These are phyloP conservation scores for Sus scrofa DNA, from an alignment of 2,113 vertebrate species.

Conservation along the genomic window DNA sequence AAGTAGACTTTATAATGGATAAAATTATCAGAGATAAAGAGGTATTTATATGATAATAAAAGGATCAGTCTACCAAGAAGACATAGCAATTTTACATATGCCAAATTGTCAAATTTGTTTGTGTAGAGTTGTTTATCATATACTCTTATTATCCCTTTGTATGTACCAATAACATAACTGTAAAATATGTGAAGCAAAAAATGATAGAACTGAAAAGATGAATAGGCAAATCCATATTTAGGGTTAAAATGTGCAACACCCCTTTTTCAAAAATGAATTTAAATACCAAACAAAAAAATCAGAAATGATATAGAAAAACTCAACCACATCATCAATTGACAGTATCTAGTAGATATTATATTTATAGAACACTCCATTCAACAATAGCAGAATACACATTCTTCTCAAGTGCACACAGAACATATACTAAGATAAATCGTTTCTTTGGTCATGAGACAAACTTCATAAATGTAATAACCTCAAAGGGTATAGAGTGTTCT, in stretches of 20 bases:
- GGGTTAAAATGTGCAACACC: background rate
- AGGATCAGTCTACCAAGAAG: background rate
- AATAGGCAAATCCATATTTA: background rate
- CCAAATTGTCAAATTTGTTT: no score
- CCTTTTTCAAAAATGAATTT: background rate
- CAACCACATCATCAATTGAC: background rate
- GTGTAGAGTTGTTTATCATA: no score
- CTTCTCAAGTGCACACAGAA: background rate
- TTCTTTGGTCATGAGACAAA: background rate
- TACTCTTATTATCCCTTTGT: no score
- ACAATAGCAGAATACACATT: background rate
- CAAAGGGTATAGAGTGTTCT: background rate
- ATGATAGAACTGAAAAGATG: background rate
- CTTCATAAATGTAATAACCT: background rate
- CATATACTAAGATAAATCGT: background rate
- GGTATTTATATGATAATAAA: background rate
- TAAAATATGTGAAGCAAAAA: background rate
- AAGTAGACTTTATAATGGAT: background rate
- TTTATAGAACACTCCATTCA: background rate
- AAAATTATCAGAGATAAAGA: background rate
- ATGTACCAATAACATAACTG: background rate
- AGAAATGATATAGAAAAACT: background rate
- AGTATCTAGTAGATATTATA: background rate
- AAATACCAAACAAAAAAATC: background rate
- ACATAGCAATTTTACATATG: background rate